A percentile compares a stretch with the other conserved stretches of the same genome.
Conservation (phyloP, 2,797 vertebrate species). For the Loris lydekkerianus region DNA sequence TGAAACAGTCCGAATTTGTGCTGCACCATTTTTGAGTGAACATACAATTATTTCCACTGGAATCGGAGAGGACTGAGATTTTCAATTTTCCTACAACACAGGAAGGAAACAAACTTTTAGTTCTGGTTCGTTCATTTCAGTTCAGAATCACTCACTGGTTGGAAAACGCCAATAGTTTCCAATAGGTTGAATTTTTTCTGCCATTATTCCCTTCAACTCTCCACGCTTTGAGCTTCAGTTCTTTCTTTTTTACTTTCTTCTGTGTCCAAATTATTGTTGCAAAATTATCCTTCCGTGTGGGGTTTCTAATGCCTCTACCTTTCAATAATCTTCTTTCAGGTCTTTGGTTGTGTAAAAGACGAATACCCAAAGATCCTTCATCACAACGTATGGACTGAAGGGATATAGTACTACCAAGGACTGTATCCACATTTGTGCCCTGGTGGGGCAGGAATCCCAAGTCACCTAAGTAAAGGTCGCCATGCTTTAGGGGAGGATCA, state of each 20-base stretch:
- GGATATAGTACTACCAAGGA: not conserved
- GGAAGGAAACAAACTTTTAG: constrained; percentile 35
- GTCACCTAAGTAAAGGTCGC: not conserved
- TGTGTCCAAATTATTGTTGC: not conserved
- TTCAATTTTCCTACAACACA: not conserved
- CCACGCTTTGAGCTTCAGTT: rapidly evolving
- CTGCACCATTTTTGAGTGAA: not conserved
- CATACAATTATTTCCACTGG: constrained; percentile 61
- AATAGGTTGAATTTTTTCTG: not conserved
- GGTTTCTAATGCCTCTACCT: not conserved
- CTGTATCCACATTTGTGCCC: not conserved
- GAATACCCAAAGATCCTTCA: not conserved
- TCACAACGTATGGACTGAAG: not conserved
- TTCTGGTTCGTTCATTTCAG: constrained; percentile 48
- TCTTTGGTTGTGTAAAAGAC: not conserved
- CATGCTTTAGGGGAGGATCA: not conserved
- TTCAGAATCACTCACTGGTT: not conserved
- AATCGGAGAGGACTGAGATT: not conserved
- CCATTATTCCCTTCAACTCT: not conserved
- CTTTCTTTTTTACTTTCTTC: not conserved
- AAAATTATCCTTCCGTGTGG: not conserved
- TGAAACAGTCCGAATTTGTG: not conserved
- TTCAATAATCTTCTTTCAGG: no score
- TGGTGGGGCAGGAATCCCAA: not conserved
- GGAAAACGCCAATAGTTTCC: not conserved